phyloP scores from a whole-genome alignment of 1,140 invertebrate genomes.

The Theocolax elegans region DNA sequence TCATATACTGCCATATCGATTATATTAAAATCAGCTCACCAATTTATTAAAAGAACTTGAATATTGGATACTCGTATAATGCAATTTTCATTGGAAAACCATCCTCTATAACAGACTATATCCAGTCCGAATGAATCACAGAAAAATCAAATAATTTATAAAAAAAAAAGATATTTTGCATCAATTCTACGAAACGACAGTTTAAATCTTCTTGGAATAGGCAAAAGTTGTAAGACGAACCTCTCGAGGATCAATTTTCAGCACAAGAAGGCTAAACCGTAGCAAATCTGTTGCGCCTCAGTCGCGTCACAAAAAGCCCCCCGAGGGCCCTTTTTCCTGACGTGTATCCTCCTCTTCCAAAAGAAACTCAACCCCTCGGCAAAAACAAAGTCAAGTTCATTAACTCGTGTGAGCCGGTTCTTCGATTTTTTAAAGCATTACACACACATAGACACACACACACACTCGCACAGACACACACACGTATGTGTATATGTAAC shows the following conservation, averaged over 20 bases:
- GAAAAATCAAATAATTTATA: too few relatives aligned
- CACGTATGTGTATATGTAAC: too few relatives aligned
- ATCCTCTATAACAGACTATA: too few relatives aligned
- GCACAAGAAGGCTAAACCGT: constrained; percentile 4
- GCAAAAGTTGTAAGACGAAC: constrained; percentile 23
- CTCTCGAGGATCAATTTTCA: constrained; percentile 31
- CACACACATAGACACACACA: too few relatives aligned
- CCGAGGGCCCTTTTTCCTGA: not conserved
- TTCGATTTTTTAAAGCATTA: too few relatives aligned
- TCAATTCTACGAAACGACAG: not conserved
- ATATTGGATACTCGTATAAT: too few relatives aligned
- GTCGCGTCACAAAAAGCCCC: not conserved
- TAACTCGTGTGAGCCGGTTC: constrained; percentile 5
- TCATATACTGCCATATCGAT: too few relatives aligned
- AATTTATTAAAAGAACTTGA: too few relatives aligned
- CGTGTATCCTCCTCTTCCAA: not conserved
- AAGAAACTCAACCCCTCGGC: not conserved
- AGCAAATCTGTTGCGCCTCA: not conserved
- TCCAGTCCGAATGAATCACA: too few relatives aligned
- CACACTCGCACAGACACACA: not conserved
- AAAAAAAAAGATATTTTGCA: too few relatives aligned
- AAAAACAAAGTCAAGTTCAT: constrained; percentile 31
- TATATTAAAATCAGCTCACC: too few relatives aligned
- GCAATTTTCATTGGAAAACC: too few relatives aligned
- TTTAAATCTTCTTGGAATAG: constrained; percentile 17